A percentile compares a stretch with the other conserved stretches of the same genome.
Evolutionary conservation across 2,113 vertebrate genomes (phyloP).

Genomic region (Callocephalon fimbriatum): DNA sequence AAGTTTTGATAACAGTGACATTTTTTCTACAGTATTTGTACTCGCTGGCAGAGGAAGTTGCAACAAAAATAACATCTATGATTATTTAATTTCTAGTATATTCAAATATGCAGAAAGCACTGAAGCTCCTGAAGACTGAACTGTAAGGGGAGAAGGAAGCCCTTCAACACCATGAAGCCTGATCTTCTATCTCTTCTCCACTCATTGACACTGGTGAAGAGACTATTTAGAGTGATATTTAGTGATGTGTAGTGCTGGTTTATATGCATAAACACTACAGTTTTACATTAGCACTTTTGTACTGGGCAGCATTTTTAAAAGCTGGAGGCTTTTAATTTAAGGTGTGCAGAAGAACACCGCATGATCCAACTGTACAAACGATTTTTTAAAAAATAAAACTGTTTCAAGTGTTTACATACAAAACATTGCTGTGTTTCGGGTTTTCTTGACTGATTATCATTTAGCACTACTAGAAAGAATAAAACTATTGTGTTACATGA

Average conservation of each 20-base stretch:
- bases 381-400: slow-evolving; percentile 76
- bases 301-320: slow-evolving; percentile 47
- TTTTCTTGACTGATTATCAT: not conserved
- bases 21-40: not conserved
- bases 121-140: slow-evolving; percentile 83
- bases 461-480: not conserved
- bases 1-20: not conserved
- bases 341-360: slow-evolving; percentile 38
- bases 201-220: not conserved
- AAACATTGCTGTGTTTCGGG: not conserved
- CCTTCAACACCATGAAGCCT: not conserved
- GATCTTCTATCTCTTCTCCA: not conserved
- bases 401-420: slow-evolving; percentile 66
- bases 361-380: slow-evolving; percentile 60
- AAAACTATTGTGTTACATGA: not conserved
- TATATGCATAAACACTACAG: not conserved
- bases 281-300: slow-evolving; percentile 66
- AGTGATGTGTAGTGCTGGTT: slow-evolving; percentile 17
- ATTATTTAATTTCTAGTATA: slow-evolving; percentile 68
- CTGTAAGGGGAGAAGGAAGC: slow-evolving; percentile 61
- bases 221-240: not conserved
- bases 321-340: slow-evolving; percentile 63
- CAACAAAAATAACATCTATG: slow-evolving; percentile 29
- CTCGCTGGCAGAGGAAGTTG: not conserved
- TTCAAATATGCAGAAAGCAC: slow-evolving; percentile 84